Evolutionary conservation across 2,113 vertebrate genomes (phyloP), one percentile per base, ranked within the genome.

Genomic region (Megaceryle maxima): DNA sequence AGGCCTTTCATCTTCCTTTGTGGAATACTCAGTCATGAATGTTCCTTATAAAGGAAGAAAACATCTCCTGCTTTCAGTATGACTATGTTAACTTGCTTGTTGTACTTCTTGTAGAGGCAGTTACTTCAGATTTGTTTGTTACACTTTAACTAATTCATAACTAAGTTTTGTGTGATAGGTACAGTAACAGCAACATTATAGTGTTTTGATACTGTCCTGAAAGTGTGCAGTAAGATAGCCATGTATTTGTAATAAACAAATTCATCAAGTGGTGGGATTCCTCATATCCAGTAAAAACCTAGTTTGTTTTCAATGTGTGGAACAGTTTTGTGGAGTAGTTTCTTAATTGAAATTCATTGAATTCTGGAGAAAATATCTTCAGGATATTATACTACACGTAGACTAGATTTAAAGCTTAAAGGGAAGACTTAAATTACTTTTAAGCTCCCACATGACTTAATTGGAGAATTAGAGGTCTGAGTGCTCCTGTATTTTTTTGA

Each of bases 341-440:
- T 94, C 53, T 81, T 66, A 25, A 44, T 11, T 48, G 63, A 90
- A 96, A 81, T 81, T 84, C 37, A 8, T 13, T 93, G 85, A 37
- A 80, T 86, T 83, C 60, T 74, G 56, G 33, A 93, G 72, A 75
- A 72, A 85, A 1, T 90, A 51, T 68, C n/a, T 73, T 83, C 44
- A 67, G 79, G 33, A 76, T 88, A 85, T 92, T 88, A 64, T 46
- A 67, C 72, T 85, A 87, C 59, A 79, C 6, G 53, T 56, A 80
- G 59, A 51, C 50, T 87, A 95, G 41, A 95, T 91, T 76, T 88
- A 93, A 92, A 95, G 90, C 77, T 91, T 79, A 84, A 79, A 84
- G 57, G 55, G 53, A 96, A 87, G 48, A 55, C 39, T 84, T 96
- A 84, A 84, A 93, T 96, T 96, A 96, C 56, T 91, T 94, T 92